Conservation (phyloP, 2,797 vertebrate genomes). For the Hylomyscus alleni region DNA sequence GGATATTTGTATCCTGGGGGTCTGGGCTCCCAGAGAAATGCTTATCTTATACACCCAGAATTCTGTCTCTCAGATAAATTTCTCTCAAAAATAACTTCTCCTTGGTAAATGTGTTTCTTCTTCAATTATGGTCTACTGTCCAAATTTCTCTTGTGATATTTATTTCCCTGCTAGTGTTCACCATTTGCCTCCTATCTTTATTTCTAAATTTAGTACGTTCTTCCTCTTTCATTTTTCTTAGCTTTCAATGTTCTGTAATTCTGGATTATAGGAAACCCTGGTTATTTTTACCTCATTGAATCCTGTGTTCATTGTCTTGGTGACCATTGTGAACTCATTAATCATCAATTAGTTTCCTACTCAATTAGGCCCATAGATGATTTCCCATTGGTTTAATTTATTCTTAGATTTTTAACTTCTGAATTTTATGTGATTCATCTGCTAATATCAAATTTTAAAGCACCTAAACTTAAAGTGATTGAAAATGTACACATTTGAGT, state of each 20-base stretch:
- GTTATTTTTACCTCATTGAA: not conserved
- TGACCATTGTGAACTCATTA: not conserved
- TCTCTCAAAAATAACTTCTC: not conserved
- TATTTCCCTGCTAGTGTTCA: not conserved
- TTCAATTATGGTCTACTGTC: not conserved
- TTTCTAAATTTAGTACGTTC: not conserved
- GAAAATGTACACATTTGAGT: not conserved
- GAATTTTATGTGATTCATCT: not conserved
- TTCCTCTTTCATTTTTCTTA: not conserved
- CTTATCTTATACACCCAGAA: not conserved
- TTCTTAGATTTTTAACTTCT: not conserved
- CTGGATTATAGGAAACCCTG: not conserved
- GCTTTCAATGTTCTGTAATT: not conserved
- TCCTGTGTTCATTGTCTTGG: not conserved
- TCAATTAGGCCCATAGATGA: not conserved
- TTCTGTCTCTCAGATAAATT: not conserved
- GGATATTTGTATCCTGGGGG: not conserved
- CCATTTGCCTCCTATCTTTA: not conserved
- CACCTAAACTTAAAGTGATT: not conserved
- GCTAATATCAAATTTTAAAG: not conserved
- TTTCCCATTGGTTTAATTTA: not conserved
- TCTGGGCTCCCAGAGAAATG: not conserved
- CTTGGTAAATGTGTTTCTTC: not conserved
- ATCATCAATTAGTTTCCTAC: not conserved
- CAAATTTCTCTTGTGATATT: slow-evolving; percentile 29